These are phyloP conservation scores for Euproctis similis DNA, from an alignment of 2,888 invertebrate genomes.

Conservation along the genomic window DNA sequence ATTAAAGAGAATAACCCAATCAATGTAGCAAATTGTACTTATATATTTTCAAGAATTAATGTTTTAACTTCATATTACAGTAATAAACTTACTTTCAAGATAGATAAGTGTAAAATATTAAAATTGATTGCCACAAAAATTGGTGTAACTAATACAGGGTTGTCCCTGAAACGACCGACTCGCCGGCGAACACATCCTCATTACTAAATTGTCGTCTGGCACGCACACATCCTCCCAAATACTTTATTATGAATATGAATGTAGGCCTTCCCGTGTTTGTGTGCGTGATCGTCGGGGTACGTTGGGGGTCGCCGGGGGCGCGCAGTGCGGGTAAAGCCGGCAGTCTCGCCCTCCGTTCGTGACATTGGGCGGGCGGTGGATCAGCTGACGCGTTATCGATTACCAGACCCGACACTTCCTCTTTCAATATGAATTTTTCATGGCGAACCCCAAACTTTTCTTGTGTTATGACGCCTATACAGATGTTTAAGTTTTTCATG, in stretches of 20 bases:
- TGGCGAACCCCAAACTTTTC: constrained; percentile 28
- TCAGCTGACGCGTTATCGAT: constrained; percentile 70
- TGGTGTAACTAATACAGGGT: constrained; percentile 1
- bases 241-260: constrained; percentile 8
- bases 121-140: constrained; percentile 1
- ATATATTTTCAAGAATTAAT: too few relatives aligned
- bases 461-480: constrained; percentile 40
- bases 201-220: constrained; percentile 3
- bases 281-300: too few relatives aligned
- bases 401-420: constrained; percentile 48
- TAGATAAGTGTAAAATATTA: neutral
- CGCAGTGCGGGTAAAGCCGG: constrained; percentile 21
- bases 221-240: constrained; percentile 3
- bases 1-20: too few relatives aligned
- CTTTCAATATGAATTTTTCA: constrained; percentile 67
- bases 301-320: constrained; percentile 14
- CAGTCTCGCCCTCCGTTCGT: constrained; percentile 46
- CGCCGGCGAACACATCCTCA: constrained; percentile 2
- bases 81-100: too few relatives aligned
- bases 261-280: neutral
- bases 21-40: too few relatives aligned
- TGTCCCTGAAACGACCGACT: constrained; percentile 4
- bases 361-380: constrained; percentile 71
- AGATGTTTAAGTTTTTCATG: too few relatives aligned
- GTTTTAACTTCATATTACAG: too few relatives aligned